Evolutionary conservation across 2,888 invertebrate genomes (phyloP).

Genomic region (Heliothis peltigera): DNA sequence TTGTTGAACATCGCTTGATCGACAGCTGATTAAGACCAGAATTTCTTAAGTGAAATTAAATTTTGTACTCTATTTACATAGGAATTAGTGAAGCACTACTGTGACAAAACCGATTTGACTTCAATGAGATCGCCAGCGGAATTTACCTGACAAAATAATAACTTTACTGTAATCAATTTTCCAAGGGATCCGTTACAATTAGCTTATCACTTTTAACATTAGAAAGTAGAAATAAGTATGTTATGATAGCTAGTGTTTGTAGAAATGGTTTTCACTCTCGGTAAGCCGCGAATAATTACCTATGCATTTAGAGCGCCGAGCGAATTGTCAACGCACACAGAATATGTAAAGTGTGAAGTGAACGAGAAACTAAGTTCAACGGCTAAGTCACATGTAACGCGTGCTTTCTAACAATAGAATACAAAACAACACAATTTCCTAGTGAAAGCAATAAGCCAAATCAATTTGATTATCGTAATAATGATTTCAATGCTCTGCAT

Average conservation of each 20-base stretch:
- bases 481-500: conserved; percentile 72
- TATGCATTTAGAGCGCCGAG: conserved; percentile 77
- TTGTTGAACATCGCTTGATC: conserved; percentile 47
- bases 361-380: conserved; percentile 50
- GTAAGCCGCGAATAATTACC: conserved; percentile 77
- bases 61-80: conserved; percentile 46
- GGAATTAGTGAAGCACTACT: conserved; percentile 49
- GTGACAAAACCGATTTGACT: conserved; percentile 42
- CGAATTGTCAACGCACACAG: conserved; percentile 67
- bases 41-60: conserved; percentile 52
- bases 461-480: conserved; percentile 72
- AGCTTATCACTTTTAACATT: conserved; percentile 65
- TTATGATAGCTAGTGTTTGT: conserved; percentile 73
- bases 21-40: conserved; percentile 55
- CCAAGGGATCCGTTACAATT: conserved; percentile 60
- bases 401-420: conserved; percentile 53
- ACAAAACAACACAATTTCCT: conserved; percentile 55
- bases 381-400: conserved; percentile 21
- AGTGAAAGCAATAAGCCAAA: conserved; percentile 78
- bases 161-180: conserved; percentile 58
- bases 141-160: conserved; percentile 54
- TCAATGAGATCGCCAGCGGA: conserved; percentile 40
- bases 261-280: conserved; percentile 77
- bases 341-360: conserved; percentile 62
- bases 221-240: conserved; percentile 78